Evolutionary conservation across 2,113 vertebrate species (phyloP).

Genomic region (Microtus richardsoni): DNA sequence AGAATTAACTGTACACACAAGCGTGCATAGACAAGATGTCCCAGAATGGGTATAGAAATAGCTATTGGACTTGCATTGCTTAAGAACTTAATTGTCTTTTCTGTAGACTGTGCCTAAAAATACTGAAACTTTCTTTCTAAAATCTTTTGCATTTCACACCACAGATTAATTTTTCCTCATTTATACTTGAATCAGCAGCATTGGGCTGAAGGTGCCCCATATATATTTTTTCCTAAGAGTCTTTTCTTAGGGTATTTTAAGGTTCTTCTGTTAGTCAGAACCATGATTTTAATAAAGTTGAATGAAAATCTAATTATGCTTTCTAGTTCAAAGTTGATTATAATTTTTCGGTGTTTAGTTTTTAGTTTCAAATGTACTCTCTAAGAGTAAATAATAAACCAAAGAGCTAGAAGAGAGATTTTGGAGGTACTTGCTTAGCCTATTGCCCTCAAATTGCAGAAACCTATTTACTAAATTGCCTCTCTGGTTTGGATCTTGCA

Average conservation of each 20-base stretch:
- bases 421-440: not conserved
- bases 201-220: not conserved
- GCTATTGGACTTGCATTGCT: conserved; percentile 20
- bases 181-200: not conserved
- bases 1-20: conserved; percentile 38
- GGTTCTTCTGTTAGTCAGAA: not conserved
- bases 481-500: not conserved
- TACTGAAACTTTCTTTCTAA: conserved; percentile 37
- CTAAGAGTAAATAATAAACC: conserved; percentile 31
- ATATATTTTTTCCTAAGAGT: conserved; percentile 18
- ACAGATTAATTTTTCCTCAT: not conserved
- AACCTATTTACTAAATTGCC: conserved; percentile 28
- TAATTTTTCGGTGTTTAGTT: conserved; percentile 50
- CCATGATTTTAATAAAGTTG: conserved; percentile 23
- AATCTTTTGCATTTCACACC: conserved; percentile 48
- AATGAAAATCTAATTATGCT: conserved; percentile 50
- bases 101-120: conserved; percentile 39
- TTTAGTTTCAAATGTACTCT: conserved; percentile 57
- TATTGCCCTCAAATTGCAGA: not conserved
- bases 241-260: conserved; percentile 36
- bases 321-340: conserved; percentile 26
- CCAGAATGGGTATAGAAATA: conserved; percentile 58
- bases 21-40: conserved; percentile 29
- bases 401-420: not conserved
- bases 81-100: conserved; percentile 64